Conservation (phyloP, 2,113 vertebrate species). For the Coptodon rendalli region DNA sequence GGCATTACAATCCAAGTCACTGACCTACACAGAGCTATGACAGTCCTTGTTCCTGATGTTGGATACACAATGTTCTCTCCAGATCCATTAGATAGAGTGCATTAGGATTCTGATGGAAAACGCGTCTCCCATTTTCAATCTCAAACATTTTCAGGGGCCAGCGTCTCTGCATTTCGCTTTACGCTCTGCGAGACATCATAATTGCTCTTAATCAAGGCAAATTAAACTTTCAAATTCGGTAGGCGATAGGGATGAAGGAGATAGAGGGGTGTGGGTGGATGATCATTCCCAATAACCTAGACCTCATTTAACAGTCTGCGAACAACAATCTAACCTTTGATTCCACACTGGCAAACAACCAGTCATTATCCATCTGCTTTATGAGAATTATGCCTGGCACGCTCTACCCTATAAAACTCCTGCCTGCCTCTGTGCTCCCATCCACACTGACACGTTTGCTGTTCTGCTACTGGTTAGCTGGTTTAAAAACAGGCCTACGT, state of each 20-base stretch:
- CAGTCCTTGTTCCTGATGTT: constrained; percentile 33
- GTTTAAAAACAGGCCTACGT: constrained; percentile 44
- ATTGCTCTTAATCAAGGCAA: constrained; percentile 77
- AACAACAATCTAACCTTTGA: constrained; percentile 74
- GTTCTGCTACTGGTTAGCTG: constrained; percentile 22
- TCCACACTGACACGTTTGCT: neutral
- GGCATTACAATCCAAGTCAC: constrained; percentile 3
- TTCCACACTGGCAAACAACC: constrained; percentile 70
- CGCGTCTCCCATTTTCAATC: constrained; percentile 56
- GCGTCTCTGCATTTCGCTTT: constrained; percentile 63
- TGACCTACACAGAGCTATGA: constrained; percentile 39
- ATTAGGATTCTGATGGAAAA: constrained; percentile 69
- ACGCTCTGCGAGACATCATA: constrained; percentile 69
- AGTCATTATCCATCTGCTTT: constrained; percentile 77
- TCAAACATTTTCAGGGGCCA: constrained; percentile 65
- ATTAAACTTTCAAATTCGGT: constrained; percentile 74
- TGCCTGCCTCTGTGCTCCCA: constrained; percentile 25
- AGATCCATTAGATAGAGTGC: constrained; percentile 49
- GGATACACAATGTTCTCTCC: constrained; percentile 46
- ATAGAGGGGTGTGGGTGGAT: constrained; percentile 47
- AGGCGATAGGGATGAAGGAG: constrained; percentile 52
- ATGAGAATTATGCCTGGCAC: constrained; percentile 59
- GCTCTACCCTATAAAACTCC: constrained; percentile 49
- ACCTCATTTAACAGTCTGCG: constrained; percentile 74
- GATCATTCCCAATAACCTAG: constrained; percentile 70